Evolutionary conservation across 2,888 invertebrate species (phyloP).

Genomic region (Lycia hirtaria): DNA sequence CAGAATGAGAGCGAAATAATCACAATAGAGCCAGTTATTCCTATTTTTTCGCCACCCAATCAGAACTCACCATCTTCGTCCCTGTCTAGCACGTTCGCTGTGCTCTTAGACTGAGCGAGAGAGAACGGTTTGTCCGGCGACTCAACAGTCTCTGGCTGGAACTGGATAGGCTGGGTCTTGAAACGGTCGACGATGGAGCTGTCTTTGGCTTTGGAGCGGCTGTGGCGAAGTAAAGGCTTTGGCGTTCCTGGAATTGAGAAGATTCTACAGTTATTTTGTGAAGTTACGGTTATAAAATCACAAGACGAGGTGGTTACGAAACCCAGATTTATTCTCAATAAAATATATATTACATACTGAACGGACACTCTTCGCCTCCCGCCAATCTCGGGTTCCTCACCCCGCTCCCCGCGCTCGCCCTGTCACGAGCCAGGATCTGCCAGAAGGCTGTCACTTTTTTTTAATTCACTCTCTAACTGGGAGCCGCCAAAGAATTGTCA

Average conservation of each 20-base stretch:
- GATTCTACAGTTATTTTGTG: background rate
- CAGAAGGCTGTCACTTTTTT: too few species aligned
- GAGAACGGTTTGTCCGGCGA: conserved; percentile 54
- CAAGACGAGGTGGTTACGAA: too few species aligned
- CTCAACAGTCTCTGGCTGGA: conserved; percentile 53
- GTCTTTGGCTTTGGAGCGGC: conserved; percentile 76
- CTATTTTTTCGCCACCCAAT: background rate
- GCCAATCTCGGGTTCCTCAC: too few species aligned
- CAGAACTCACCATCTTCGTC: conserved; percentile 79
- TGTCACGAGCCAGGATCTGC: too few species aligned
- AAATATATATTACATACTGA: too few species aligned
- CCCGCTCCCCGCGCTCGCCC: too few species aligned
- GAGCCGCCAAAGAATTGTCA: too few species aligned
- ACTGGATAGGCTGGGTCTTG: conserved; percentile 90
- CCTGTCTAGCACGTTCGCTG: conserved; percentile 78
- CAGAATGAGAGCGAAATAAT: background rate
- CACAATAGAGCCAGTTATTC: background rate
- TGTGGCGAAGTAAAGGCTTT: conserved; percentile 78
- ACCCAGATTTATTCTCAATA: too few species aligned
- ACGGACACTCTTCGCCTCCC: too few species aligned
- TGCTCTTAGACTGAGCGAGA: conserved; percentile 74
- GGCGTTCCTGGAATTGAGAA: conserved; percentile 74
- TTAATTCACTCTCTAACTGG: too few species aligned
- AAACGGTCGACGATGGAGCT: conserved; percentile 81
- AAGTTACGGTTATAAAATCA: background rate